phyloP scores from a whole-genome alignment of 2,888 invertebrate species.

The Alviniconcha strummeri region DNA sequence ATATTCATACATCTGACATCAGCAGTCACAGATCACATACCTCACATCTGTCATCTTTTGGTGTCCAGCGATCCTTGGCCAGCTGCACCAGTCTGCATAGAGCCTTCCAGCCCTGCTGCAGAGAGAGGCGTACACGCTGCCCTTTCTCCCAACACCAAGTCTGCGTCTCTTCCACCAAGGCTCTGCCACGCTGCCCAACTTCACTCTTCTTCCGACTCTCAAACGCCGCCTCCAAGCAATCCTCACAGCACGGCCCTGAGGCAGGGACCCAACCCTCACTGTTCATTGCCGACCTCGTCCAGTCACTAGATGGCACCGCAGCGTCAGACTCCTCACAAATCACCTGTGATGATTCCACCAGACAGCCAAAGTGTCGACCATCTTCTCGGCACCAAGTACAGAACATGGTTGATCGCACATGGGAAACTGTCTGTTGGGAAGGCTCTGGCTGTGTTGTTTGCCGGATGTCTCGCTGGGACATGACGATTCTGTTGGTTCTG shows the following conservation, averaged over 20 bases:
- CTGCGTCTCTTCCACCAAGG: slow-evolving; percentile 2
- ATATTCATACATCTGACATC: not conserved
- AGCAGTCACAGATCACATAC: no score
- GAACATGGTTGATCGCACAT: not conserved
- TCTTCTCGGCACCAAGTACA: slow-evolving; percentile 16
- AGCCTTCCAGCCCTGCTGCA: not conserved
- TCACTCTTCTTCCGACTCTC: not conserved
- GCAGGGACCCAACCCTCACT: slow-evolving; percentile 22
- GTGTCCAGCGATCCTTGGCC: not conserved
- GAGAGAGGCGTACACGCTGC: not conserved
- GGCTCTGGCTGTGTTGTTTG: not conserved
- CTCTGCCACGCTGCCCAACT: not conserved
- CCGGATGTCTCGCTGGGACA: slow-evolving; percentile 21
- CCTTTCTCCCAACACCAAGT: slow-evolving; percentile 7
- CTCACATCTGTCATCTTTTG: no score
- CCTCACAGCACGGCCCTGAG: slow-evolving; percentile 31
- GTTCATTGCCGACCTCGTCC: not conserved
- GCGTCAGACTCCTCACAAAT: not conserved
- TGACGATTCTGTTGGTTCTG: slow-evolving; percentile 11
- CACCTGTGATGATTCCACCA: not conserved
- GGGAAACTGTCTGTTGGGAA: not conserved
- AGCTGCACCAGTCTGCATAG: not conserved
- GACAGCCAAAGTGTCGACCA: slow-evolving; percentile 17
- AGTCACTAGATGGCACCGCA: not conserved
- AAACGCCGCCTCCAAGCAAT: slow-evolving; percentile 26